A percentile compares a stretch with the other conserved stretches of the same genome.
Conservation (phyloP, 2,797 vertebrate genomes). For the Pitangus sulphuratus region DNA sequence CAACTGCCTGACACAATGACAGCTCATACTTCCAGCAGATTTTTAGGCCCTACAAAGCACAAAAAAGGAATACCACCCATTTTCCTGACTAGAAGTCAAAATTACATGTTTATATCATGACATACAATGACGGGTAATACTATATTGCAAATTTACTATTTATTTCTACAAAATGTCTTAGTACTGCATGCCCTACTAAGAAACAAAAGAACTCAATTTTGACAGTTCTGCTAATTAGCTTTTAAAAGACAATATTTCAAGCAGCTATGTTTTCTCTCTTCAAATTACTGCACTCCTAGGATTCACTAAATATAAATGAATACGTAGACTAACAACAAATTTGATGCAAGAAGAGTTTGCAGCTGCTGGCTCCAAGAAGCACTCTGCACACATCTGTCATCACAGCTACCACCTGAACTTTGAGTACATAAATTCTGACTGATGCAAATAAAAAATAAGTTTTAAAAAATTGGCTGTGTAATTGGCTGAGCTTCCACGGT, state of each 20-base stretch:
- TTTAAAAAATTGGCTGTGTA: not conserved
- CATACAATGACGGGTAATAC: not conserved
- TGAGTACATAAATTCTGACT: not conserved
- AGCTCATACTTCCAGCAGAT: not conserved
- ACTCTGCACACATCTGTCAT: not conserved
- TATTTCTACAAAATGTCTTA: not conserved
- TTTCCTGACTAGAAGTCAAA: not conserved
- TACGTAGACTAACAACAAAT: constrained; percentile 14
- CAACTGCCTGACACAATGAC: not conserved
- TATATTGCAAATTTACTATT: not conserved
- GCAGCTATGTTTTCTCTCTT: not conserved
- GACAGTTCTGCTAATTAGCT: not conserved
- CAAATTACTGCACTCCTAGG: constrained; percentile 16
- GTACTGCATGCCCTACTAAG: not conserved
- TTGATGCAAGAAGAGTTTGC: not conserved
- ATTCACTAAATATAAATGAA: constrained; percentile 13
- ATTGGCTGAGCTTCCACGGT: not conserved
- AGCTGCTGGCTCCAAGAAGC: not conserved
- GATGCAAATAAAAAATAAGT: not conserved
- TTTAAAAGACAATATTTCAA: constrained; percentile 34
- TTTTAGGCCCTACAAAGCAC: not conserved
- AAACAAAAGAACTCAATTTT: not conserved
- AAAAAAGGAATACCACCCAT: not conserved
- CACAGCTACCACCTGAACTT: constrained; percentile 34
- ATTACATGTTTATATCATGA: not conserved